Evolutionary conservation across 2,888 invertebrate species (phyloP).

Genomic region (Dromius quadrimaculatus): DNA sequence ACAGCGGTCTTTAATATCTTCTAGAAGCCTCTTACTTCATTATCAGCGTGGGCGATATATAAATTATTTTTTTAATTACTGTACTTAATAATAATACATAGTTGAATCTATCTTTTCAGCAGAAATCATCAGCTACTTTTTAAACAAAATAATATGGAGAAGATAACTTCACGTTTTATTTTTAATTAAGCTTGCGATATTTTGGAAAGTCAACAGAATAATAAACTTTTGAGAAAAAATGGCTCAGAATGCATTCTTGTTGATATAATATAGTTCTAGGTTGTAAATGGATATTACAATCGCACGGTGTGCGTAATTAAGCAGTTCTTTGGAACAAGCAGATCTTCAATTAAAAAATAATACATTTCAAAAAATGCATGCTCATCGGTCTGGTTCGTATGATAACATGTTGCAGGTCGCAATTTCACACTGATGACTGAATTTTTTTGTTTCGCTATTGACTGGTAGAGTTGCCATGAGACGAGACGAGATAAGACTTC

Average conservation of each 20-base stretch:
- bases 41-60: conserved; percentile 23
- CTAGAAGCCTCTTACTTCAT: background rate
- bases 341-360: too few species aligned
- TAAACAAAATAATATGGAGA: background rate
- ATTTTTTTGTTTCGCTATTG: too few species aligned
- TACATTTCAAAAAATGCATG: too few species aligned
- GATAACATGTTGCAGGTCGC: too few species aligned
- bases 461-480: too few species aligned
- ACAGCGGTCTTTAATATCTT: background rate
- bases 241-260: background rate
- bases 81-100: conserved; percentile 21
- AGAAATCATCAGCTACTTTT: conserved; percentile 19
- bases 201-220: conserved; percentile 8
- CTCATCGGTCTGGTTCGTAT: too few species aligned
- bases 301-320: too few species aligned
- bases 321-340: too few species aligned
- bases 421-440: too few species aligned
- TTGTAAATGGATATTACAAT: too few species aligned
- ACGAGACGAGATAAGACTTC: too few species aligned
- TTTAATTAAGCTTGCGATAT: background rate
- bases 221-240: conserved; percentile 1
- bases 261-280: background rate
- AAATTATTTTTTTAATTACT: conserved; percentile 34
- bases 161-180: background rate
- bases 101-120: background rate